Base-by-base conservation (phyloP, 2,888 invertebrate species). In the Drosophila anomalipes region DNA sequence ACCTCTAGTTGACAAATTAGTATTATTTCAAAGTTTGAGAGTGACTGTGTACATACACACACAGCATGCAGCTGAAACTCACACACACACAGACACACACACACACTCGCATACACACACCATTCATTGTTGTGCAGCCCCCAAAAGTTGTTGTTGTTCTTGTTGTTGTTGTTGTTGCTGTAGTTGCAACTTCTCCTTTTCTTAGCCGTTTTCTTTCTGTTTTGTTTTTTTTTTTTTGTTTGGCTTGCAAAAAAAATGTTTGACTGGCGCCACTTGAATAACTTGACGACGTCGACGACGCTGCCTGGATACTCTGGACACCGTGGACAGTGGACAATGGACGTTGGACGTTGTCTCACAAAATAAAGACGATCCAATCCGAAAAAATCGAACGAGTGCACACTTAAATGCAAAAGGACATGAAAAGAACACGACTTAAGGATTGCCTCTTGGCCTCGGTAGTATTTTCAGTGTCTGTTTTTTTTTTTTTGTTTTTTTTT, bases 181-280 rank as follows among this genome's bases (percentile, higher is more conserved):
- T 37, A 32, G 47, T 67, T 78, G 70, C 47, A 47, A 54, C 57
- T 69, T 70, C 44, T 64, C 64, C 49, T 52, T 41, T 60, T 62
- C 33, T 44, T 59, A 28, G 41, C 58, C 44, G 30, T 22, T 58
- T 52, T 58, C 30, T 58, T 32, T 22, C 16, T 32, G 37, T 56
- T 22, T 61, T n/a, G n/a, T n/a, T 49, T 72, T 72, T 58, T 61
- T 67, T 62, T 75, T 75, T 58, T 70, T 79, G 60, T 57, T 58
- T 68, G 57, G 70, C 60, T 59, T 60, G 69, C 41, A 44, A 65
- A 86, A 84, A 86, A 86, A 91, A 91, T 91, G 89, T 90, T 91
- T 91, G 90, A 89, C 91, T 91, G 91, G 91, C 91, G 91, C 91
- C 91, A 91, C 91, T 92, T 91, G 92, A 91, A 91, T 91, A 91